A percentile compares a stretch with the other conserved stretches of the same genome.
Conservation (phyloP, 2,797 vertebrate genomes). For the Naso thynnoides region DNA sequence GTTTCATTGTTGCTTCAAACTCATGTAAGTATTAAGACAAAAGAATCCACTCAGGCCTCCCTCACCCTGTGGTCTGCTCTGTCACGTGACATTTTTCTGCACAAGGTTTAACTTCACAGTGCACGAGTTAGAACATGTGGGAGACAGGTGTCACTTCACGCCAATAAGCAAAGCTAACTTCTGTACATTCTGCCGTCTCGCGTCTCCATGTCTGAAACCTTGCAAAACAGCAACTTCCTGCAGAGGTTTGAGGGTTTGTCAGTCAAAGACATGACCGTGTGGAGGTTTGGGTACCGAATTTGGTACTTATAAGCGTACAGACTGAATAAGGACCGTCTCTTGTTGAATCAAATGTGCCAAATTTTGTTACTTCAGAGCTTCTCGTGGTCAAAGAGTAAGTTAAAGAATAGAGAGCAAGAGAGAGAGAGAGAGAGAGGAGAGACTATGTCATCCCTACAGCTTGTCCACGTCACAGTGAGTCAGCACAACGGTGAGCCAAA, state of each 20-base stretch:
- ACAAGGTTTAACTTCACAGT: conserved; percentile 86
- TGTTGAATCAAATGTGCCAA: too few species aligned
- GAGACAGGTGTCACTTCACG: conserved; percentile 92
- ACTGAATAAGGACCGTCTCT: too few species aligned
- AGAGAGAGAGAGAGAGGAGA: too few species aligned
- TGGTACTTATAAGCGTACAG: too few species aligned
- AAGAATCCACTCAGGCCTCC: conserved; percentile 11
- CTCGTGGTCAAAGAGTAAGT: too few species aligned
- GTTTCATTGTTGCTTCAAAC: conserved; percentile 12
- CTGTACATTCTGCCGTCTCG: conserved; percentile 86
- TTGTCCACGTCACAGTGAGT: too few species aligned
- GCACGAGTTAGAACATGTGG: conserved; percentile 79
- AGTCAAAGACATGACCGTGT: background rate
- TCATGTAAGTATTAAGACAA: conserved; percentile 10
- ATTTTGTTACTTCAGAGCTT: too few species aligned
- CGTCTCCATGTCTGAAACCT: conserved; percentile 90
- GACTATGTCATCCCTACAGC: too few species aligned
- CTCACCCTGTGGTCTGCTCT: conserved; percentile 49
- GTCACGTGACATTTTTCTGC: conserved; percentile 88
- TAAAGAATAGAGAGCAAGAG: too few species aligned
- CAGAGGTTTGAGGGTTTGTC: conserved; percentile 87
- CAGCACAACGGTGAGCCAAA: too few species aligned
- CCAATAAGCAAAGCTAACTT: conserved; percentile 88
- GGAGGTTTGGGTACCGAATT: background rate
- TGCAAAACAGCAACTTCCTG: conserved; percentile 87